Evolutionary conservation across 2,888 invertebrate genomes (phyloP).

Genomic region (Podabrus alpinus): DNA sequence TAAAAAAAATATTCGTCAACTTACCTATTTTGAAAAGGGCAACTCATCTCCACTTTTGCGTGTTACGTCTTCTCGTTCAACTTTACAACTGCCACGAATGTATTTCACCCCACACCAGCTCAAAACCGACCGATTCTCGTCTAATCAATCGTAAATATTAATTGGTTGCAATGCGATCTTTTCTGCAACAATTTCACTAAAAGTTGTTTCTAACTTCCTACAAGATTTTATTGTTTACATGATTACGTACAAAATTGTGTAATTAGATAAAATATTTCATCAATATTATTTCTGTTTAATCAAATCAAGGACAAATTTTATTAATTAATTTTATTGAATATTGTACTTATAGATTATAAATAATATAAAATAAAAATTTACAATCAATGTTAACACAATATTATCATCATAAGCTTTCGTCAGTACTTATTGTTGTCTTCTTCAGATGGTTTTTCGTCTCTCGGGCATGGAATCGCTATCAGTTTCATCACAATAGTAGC

Average conservation of each 20-base stretch:
- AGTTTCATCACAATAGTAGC: too few relatives aligned
- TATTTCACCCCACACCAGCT: neutral
- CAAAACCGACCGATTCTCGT: neutral
- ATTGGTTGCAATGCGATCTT: neutral
- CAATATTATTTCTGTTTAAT: neutral
- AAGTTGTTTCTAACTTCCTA: neutral
- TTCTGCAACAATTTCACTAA: neutral
- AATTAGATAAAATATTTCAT: neutral
- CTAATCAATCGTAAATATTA: neutral
- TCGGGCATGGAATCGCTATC: too few relatives aligned
- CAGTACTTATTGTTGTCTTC: too few relatives aligned
- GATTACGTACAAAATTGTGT: neutral
- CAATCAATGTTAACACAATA: too few relatives aligned
- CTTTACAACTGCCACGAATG: constrained; percentile 33
- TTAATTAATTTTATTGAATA: neutral
- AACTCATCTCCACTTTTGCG: constrained; percentile 42
- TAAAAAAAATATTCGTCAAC: neutral
- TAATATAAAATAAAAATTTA: too few relatives aligned
- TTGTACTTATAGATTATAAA: too few relatives aligned
- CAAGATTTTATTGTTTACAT: neutral
- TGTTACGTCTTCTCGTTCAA: constrained; percentile 38
- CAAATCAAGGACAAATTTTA: neutral
- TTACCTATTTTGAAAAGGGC: constrained; percentile 44
- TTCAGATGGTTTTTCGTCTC: too few relatives aligned
- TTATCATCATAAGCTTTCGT: too few relatives aligned